A percentile compares a stretch with the other conserved stretches of the same genome.
phyloP scores from a whole-genome alignment of 2,797 vertebrate species.

The Pangasius krempfi region DNA sequence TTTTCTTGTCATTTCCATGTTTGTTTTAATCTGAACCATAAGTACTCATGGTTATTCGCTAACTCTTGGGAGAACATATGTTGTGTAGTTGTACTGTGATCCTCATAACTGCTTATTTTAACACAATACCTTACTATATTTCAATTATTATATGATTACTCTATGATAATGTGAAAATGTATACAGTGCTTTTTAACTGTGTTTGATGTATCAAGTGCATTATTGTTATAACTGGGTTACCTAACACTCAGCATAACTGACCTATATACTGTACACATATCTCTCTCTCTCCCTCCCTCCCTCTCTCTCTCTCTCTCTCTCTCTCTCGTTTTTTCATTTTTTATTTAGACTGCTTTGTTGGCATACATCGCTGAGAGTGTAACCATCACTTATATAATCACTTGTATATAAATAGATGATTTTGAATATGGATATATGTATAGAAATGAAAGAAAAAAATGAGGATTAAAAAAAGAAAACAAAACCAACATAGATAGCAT shows the following conservation, averaged over 20 bases:
- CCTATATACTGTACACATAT: constrained; percentile 47
- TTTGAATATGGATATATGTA: background rate
- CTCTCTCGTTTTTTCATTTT: background rate
- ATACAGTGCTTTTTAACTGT: background rate
- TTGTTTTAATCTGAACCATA: background rate
- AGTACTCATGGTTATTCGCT: background rate
- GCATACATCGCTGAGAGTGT: background rate
- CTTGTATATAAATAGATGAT: background rate
- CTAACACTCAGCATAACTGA: constrained; percentile 39
- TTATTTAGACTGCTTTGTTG: background rate
- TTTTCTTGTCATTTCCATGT: background rate
- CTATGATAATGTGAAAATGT: background rate
- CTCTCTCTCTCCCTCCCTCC: background rate
- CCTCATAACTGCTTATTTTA: constrained; percentile 2
- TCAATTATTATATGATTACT: background rate
- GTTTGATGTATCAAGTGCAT: background rate
- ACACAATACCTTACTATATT: background rate
- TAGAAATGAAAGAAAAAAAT: background rate
- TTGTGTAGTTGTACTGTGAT: background rate
- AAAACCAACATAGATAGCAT: background rate
- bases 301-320: background rate
- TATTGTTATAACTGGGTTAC: constrained; percentile 26
- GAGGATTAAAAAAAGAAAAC: background rate
- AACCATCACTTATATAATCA: background rate
- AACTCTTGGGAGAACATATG: background rate